Evolutionary conservation across 2,888 invertebrate genomes (phyloP).

Genomic region (Chymomyza caudatula): DNA sequence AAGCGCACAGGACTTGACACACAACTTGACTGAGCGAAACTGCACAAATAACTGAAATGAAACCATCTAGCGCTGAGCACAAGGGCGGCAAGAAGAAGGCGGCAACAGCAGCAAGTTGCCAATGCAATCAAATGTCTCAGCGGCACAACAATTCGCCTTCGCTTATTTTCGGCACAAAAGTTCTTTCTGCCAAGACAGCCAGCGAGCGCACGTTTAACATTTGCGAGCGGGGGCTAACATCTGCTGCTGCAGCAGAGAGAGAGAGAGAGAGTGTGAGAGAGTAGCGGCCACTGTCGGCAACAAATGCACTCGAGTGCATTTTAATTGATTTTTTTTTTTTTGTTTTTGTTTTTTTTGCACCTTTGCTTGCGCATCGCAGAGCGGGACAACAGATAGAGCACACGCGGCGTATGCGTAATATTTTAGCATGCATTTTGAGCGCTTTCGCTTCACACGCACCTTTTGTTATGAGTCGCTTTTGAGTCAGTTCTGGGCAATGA

Average conservation of each 20-base stretch:
- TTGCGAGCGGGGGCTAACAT: background rate
- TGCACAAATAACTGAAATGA: slow-evolving; percentile 71
- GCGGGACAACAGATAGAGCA: slow-evolving; percentile 24
- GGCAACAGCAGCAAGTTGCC: background rate
- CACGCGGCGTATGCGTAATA: slow-evolving; percentile 69
- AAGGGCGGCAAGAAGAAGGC: slow-evolving; percentile 2
- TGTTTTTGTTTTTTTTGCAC: slow-evolving; percentile 11
- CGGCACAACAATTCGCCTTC: background rate
- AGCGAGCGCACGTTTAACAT: slow-evolving; percentile 12
- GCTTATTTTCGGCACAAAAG: background rate
- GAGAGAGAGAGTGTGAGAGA: background rate
- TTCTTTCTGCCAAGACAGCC: slow-evolving; percentile 7
- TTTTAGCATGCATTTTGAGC: slow-evolving; percentile 49
- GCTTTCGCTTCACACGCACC: background rate
- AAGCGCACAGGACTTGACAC: slow-evolving; percentile 44
- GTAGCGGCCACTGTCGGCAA: background rate
- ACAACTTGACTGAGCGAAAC: slow-evolving; percentile 70
- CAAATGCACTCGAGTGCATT: slow-evolving; percentile 63
- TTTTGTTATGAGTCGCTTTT: slow-evolving; percentile 26
- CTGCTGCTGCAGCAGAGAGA: slow-evolving; percentile 4
- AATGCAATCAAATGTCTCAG: background rate
- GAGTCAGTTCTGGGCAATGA: slow-evolving; percentile 46
- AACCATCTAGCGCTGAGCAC: slow-evolving; percentile 23
- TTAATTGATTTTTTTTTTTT: slow-evolving; percentile 63
- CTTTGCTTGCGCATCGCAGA: slow-evolving; percentile 8